Evolutionary conservation across 2,888 invertebrate species (phyloP).

Genomic region (Gasteruption jaculator): DNA sequence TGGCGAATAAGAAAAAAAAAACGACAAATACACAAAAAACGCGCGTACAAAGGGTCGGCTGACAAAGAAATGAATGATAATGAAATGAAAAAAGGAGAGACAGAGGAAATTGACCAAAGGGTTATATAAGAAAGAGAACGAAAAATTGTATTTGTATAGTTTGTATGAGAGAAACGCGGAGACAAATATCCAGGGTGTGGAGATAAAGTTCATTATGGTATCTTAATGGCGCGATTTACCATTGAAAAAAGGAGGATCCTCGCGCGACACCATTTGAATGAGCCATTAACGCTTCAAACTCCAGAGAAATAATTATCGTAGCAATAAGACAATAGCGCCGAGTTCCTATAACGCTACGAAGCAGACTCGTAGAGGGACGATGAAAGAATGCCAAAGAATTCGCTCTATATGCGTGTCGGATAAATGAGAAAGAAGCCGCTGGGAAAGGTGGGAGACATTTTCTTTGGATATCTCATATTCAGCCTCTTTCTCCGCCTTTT

Average conservation of each 20-base stretch:
- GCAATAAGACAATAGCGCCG: slow-evolving; percentile 35
- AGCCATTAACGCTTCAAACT: slow-evolving; percentile 45
- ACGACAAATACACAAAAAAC: no score
- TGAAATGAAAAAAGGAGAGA: no score
- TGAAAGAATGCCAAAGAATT: no score
- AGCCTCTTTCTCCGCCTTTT: no score
- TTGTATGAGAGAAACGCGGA: slow-evolving; percentile 3
- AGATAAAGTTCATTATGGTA: slow-evolving; percentile 40
- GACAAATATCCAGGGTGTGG: slow-evolving; percentile 21
- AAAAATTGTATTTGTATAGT: background rate
- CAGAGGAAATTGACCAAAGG: slow-evolving; percentile 17
- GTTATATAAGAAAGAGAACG: background rate
- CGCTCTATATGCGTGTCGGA: no score
- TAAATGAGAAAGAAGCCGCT: no score
- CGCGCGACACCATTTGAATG: slow-evolving; percentile 44
- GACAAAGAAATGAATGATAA: no score
- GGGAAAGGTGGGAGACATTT: no score
- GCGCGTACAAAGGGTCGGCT: no score
- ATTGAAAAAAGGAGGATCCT: slow-evolving; percentile 38
- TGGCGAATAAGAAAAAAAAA: slow-evolving; percentile 5
- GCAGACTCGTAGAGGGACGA: no score
- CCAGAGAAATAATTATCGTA: slow-evolving; percentile 49
- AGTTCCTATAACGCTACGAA: no score
- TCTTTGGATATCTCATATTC: no score
- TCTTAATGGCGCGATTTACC: slow-evolving; percentile 45